Base-by-base conservation (phyloP, 2,888 invertebrate genomes). In the Zygaena filipendulae region DNA sequence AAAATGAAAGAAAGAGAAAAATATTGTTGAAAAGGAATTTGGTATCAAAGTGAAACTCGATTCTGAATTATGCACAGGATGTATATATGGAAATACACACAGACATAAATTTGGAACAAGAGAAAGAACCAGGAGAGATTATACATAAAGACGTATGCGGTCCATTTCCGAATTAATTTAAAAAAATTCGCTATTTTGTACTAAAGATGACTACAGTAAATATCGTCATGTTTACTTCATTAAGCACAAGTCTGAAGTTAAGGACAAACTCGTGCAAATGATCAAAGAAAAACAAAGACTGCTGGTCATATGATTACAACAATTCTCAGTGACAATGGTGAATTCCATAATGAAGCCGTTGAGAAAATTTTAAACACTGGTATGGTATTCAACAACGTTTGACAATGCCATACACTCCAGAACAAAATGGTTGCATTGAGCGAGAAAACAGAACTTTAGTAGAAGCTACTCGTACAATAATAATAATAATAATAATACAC, bases 31-130 rank as follows among this genome's bases (percentile, higher is more conserved):
- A 29, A 7, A 14, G 11, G 32, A 38, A 12, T 27, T 38, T 11
- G 33, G 24, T 2, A 20, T 38, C 2, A 35, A 28, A 20, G 9
- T 21, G 1, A 26, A 20, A 10, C 13, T 21, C 11, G 18, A 25
- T 27, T 23, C 13, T 20, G 30, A 33, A 12, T n/a, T 35, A 19
- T 39, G 39, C 19, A 27, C 26, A 16, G 32, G 34, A 3, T 39
- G 39, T 23, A 26, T 35, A 11, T 38, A 27, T 25, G 37, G 36
- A 13, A 37, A 39, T 18, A 10, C 21, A 4, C 29, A 33, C 12
- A 27, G 35, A 22, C 21, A 18, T 21, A 23, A 25, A 14, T 37
- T 35, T 32, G 35, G 35, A 6, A 22, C 7, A 6, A 23, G 35
- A 29, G 21, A 25, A 25, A 27, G 25, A 25, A 23, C 27, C 26